Evolutionary conservation across 1,140 invertebrate species (phyloP), one percentile per base, ranked within the genome.

Genomic region (Aleiodes sp.): DNA sequence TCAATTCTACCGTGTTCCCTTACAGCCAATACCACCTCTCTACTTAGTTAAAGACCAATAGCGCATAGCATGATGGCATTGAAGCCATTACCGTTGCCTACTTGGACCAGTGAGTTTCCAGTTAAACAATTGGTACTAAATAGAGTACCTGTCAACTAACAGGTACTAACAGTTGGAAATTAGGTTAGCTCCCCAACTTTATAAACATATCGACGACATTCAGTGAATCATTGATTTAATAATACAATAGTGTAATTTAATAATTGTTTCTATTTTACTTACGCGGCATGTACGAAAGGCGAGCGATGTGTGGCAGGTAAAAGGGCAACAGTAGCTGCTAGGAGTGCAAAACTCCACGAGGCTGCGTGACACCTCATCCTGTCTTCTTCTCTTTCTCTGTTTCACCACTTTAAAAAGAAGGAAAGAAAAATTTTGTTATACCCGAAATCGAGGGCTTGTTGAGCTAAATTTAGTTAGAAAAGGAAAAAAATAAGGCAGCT

Each of bases 281-380:
- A 85, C 83, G 81, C 83, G 73, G 87, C 87, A 56, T 86, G 81
- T 74, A 81, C 86, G 76, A 87, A 84, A 71, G 84, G 83, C 68
- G 81, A 78, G 65, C 82, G 77, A 77, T 87, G 82, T 41, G 81
- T 84, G 71, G 80, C 82, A 69, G 84, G 86, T 73, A 87, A 80
- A 68, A 88, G 75, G 70, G 82, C 80, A 74, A 85, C 77, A 76
- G 82, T 82, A 70, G 84, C 84, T 77, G 83, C 83, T 73, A 87
- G 84, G 75, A 87, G 80, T 70, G 82, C 80, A 71, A 85, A 80
- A 77, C 82, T 84, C 83, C 86, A 87, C 79, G 84, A 83, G 64
- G 80, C 79, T 71, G 81, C 76, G 77, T 79, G 75, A 57, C 78
- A 84, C 76, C 75, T 83, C 81, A 82, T 84, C 74, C 77, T 82